phyloP scores from a whole-genome alignment of 2,888 invertebrate genomes.

The Drosophila setosimentum region DNA sequence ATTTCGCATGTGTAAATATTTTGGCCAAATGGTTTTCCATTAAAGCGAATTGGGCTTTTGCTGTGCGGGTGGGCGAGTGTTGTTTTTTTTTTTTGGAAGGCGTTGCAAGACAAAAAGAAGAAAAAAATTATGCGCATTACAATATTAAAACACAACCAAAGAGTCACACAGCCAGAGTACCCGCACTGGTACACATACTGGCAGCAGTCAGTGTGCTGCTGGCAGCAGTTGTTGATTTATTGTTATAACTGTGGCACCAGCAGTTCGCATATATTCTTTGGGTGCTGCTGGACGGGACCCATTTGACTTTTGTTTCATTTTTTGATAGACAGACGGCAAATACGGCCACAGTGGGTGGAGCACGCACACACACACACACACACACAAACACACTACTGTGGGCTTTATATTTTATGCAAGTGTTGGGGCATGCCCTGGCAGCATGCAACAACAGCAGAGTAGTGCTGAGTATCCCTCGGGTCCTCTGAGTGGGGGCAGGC shows the following conservation, averaged over 20 bases:
- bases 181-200: conserved; percentile 41
- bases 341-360: conserved; percentile 49
- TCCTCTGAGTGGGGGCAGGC: neutral
- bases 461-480: conserved; percentile 30
- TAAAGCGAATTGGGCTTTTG: conserved; percentile 47
- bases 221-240: conserved; percentile 77
- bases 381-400: conserved; percentile 19
- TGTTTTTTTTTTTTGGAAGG: neutral
- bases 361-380: conserved; percentile 21
- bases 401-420: conserved; percentile 76
- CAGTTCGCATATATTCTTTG: conserved; percentile 52
- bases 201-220: conserved; percentile 57
- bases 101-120: conserved; percentile 25
- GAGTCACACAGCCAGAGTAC: conserved; percentile 22
- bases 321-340: conserved; percentile 77
- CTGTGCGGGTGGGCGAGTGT: neutral
- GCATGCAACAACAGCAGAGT: conserved; percentile 17
- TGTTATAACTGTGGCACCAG: conserved; percentile 73
- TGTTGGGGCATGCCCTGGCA: conserved; percentile 35
- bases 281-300: conserved; percentile 40
- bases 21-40: conserved; percentile 69
- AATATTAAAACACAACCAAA: conserved; percentile 69
- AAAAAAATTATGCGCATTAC: conserved; percentile 66
- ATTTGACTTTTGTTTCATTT: conserved; percentile 77
- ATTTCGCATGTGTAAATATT: conserved; percentile 50